Conservation (phyloP, 2,888 invertebrate genomes). For the Pollenia griseotomentosa region DNA sequence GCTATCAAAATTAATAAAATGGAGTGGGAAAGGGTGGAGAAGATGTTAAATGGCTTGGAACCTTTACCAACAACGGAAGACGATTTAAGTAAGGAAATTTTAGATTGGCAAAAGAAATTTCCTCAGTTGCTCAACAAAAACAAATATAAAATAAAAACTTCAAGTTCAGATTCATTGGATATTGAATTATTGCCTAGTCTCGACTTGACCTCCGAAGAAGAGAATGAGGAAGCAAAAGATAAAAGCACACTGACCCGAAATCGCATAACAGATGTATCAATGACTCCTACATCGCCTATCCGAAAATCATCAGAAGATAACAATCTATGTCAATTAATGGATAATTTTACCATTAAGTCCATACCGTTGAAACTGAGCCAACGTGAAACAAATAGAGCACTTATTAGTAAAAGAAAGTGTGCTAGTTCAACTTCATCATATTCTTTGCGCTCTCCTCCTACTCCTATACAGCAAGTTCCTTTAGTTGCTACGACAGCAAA, state of each 20-base stretch:
- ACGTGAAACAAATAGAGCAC: slow-evolving; percentile 68
- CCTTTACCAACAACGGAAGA: slow-evolving; percentile 76
- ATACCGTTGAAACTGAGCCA: slow-evolving; percentile 77
- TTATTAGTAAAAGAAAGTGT: slow-evolving; percentile 53
- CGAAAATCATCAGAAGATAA: slow-evolving; percentile 48
- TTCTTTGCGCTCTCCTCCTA: slow-evolving; percentile 52
- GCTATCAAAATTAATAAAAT: slow-evolving; percentile 83
- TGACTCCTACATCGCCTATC: slow-evolving; percentile 4
- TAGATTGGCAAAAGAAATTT: slow-evolving; percentile 83
- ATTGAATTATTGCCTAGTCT: slow-evolving; percentile 58
- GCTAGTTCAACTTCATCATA: slow-evolving; percentile 64
- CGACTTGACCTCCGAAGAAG: slow-evolving; percentile 51
- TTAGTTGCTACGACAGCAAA: slow-evolving; percentile 55
- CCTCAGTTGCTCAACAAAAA: slow-evolving; percentile 76
- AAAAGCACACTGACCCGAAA: slow-evolving; percentile 43
- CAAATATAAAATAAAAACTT: slow-evolving; percentile 37
- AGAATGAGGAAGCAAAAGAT: slow-evolving; percentile 62
- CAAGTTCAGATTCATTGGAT: slow-evolving; percentile 54
- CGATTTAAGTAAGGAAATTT: slow-evolving; percentile 81
- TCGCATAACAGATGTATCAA: not conserved
- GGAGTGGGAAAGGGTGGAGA: slow-evolving; percentile 83
- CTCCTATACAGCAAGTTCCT: slow-evolving; percentile 55
- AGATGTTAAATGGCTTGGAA: slow-evolving; percentile 81
- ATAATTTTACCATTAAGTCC: slow-evolving; percentile 75
- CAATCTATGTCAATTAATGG: slow-evolving; percentile 52